A percentile compares a stretch with the other conserved stretches of the same genome.
These are phyloP conservation scores for Sardinella longiceps DNA, from an alignment of 2,797 vertebrate species.

Conservation along the genomic window DNA sequence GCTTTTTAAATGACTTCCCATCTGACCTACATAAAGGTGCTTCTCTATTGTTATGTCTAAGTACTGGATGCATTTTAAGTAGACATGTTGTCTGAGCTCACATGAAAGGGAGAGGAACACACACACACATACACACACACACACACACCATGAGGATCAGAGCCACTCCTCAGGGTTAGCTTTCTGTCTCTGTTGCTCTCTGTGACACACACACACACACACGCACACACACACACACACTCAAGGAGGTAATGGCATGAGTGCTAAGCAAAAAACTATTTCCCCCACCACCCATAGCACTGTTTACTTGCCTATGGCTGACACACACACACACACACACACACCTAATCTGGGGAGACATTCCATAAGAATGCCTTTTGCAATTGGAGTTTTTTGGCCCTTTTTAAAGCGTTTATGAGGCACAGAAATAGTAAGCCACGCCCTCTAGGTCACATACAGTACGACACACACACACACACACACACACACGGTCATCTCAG, in stretches of 20 bases:
- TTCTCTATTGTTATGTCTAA: constrained; percentile 61
- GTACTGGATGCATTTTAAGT: constrained; percentile 20
- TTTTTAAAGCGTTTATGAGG: no score
- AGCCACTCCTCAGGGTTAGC: background rate
- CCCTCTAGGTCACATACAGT: no score
- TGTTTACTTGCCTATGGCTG: no score
- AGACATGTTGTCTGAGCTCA: constrained; percentile 2
- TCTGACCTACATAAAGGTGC: constrained; percentile 77
- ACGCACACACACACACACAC: constrained; percentile 3
- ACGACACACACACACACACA: no score
- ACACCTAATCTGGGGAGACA: no score
- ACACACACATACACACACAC: background rate
- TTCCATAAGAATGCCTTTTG: no score
- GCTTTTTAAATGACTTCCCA: constrained; percentile 65
- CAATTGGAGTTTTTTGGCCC: no score
- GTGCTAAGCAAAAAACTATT: background rate
- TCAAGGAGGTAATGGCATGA: constrained; percentile 11
- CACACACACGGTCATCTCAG: no score
- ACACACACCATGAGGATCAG: background rate
- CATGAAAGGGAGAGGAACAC: background rate
- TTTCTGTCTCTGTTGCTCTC: background rate
- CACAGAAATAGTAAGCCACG: no score
- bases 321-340: background rate
- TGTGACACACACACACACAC: background rate
- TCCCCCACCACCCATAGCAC: background rate